Evolutionary conservation across 2,888 invertebrate genomes (phyloP).

Genomic region (Noctua comes): DNA sequence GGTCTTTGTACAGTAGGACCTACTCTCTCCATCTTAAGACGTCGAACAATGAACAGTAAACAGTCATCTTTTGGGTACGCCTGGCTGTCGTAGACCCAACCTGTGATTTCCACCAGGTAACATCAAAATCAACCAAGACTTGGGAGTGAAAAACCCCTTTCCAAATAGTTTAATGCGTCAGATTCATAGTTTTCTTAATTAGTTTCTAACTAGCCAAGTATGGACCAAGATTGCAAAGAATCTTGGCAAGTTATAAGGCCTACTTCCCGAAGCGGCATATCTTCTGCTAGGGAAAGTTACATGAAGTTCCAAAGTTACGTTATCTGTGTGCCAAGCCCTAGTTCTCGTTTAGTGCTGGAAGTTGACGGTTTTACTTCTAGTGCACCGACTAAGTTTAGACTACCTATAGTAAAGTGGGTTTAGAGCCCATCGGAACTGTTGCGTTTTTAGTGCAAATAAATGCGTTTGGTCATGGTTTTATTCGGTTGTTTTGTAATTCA

Average conservation of each 20-base stretch:
- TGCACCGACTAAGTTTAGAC: constrained; percentile 32
- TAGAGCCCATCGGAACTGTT: constrained; percentile 13
- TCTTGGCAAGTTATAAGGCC: constrained; percentile 36
- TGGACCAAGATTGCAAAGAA: constrained; percentile 29
- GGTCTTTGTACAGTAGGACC: neutral
- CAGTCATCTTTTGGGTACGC: neutral
- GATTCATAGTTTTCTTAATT: constrained; percentile 13
- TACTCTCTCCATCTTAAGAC: neutral
- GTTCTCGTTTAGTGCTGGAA: constrained; percentile 46
- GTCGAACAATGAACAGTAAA: neutral
- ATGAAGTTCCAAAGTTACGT: constrained; percentile 38
- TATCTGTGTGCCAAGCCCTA: constrained; percentile 51
- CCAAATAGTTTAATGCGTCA: neutral
- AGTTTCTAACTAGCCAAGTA: constrained; percentile 15
- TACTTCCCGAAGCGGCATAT: constrained; percentile 32
- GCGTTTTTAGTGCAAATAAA: constrained; percentile 22
- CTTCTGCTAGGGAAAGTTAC: constrained; percentile 37
- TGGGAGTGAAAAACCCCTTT: neutral
- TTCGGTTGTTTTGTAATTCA: neutral
- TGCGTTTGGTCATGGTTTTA: constrained; percentile 9
- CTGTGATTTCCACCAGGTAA: neutral
- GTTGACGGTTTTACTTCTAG: constrained; percentile 23
- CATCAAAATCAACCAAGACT: neutral
- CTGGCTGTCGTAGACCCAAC: neutral
- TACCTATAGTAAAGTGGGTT: constrained; percentile 33